A percentile compares a stretch with the other conserved stretches of the same genome.
These are phyloP conservation scores for Spongilla lacustris DNA, from an alignment of 37 sponge, comb jelly and placozoan species.

Conservation along the genomic window DNA sequence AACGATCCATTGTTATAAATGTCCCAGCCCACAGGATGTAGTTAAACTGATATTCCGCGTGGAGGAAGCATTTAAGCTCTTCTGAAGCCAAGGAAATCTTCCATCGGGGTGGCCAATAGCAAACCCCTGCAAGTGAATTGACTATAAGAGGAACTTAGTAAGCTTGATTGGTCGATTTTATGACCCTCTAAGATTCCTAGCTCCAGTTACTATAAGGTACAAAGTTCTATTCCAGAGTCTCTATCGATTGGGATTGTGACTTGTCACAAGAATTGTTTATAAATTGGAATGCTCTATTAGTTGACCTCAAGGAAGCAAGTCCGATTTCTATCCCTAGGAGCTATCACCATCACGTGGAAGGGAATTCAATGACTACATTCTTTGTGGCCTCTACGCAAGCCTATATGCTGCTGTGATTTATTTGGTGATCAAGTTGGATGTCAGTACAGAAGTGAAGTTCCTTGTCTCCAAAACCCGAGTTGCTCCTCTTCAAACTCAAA, in stretches of 20 bases:
- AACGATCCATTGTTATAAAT: too few species aligned
- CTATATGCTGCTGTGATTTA: constrained; percentile 41
- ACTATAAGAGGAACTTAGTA: constrained; percentile 37
- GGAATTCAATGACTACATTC: constrained; percentile 7
- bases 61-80: constrained; percentile 23
- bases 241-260: constrained; percentile 27
- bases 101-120: constrained; percentile 21
- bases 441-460: constrained; percentile 15
- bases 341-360: not conserved
- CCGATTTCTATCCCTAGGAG: constrained; percentile 21
- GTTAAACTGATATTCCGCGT: too few species aligned
- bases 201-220: constrained; percentile 36
- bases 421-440: constrained; percentile 11
- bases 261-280: not conserved
- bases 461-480: constrained; percentile 41
- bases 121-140: constrained; percentile 15
- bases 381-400: constrained; percentile 30
- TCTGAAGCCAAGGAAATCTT: constrained; percentile 35
- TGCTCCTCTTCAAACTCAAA: constrained; percentile 36
- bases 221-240: constrained; percentile 39
- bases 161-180: constrained; percentile 38
- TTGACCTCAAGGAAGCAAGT: constrained; percentile 6
- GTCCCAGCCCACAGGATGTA: too few species aligned
- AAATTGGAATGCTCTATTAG: constrained; percentile 5
- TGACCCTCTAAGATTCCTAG: constrained; percentile 43